Conservation (phyloP, 2,888 invertebrate genomes). For the Bombylius discolor region DNA sequence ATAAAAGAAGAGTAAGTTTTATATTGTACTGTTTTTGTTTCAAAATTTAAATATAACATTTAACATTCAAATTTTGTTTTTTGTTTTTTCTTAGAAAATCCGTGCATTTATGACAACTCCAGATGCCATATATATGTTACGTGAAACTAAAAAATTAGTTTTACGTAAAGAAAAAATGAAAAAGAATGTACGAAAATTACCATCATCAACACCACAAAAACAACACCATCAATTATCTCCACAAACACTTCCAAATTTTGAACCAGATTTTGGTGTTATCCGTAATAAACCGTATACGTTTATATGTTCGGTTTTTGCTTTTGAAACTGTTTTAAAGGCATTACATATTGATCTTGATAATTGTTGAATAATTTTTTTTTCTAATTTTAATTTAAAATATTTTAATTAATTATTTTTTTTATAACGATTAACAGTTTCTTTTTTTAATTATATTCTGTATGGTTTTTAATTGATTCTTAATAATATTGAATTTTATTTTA, state of each 20-base stretch:
- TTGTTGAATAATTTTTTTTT: not conserved
- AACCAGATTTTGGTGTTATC: conserved; percentile 34
- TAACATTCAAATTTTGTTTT: not conserved
- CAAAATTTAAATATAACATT: not conserved
- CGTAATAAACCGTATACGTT: conserved; percentile 31
- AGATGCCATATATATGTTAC: conserved; percentile 33
- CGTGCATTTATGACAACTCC: conserved; percentile 32
- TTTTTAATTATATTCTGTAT: too few relatives aligned
- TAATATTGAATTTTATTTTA: too few relatives aligned
- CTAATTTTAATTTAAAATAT: not conserved
- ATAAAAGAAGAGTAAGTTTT: conserved; percentile 26
- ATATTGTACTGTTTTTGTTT: not conserved
- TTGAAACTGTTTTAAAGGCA: conserved; percentile 30
- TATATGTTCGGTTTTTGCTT: conserved; percentile 33
- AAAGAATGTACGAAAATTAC: conserved; percentile 27
- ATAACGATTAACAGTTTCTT: not conserved
- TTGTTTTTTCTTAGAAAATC: conserved; percentile 25
- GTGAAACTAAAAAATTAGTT: conserved; percentile 34
- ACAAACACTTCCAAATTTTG: conserved; percentile 27
- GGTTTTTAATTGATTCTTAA: too few relatives aligned
- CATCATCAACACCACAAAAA: conserved; percentile 6
- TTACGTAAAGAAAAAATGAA: conserved; percentile 37
- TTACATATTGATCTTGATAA: conserved; percentile 22
- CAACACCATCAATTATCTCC: conserved; percentile 1
- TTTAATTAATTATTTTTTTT: too few relatives aligned